Percentiles rank a stretch among this genome's conserved stretches.
Conservation (phyloP, 2,888 invertebrate species). For the Xanthorhoe designata region DNA sequence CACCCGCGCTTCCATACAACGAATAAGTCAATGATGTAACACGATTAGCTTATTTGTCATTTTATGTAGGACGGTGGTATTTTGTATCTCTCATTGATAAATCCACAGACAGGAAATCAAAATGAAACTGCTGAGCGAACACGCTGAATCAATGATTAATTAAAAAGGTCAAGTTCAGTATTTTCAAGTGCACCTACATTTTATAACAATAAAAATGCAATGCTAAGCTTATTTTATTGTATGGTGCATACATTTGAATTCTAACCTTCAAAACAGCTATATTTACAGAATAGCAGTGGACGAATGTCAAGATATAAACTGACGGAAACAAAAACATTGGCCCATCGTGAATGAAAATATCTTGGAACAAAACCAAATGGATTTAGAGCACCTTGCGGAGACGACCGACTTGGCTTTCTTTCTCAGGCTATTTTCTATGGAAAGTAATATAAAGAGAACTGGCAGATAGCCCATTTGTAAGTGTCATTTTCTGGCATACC, state of each 20-base stretch:
- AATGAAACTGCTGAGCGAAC: neutral
- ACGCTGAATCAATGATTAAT: neutral
- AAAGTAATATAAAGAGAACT: constrained; percentile 24
- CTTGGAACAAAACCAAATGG: constrained; percentile 41
- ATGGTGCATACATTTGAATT: neutral
- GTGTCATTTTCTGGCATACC: neutral
- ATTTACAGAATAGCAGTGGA: constrained; percentile 12
- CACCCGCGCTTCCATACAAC: constrained; percentile 48
- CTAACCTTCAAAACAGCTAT: constrained; percentile 4
- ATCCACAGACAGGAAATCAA: constrained; percentile 21
- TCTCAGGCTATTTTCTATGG: constrained; percentile 21
- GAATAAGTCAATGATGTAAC: constrained; percentile 43
- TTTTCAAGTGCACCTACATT: constrained; percentile 12
- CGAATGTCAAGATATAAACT: constrained; percentile 21
- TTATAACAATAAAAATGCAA: neutral
- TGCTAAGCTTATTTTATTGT: neutral
- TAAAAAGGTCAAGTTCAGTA: constrained; percentile 23
- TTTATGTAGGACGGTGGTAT: constrained; percentile 30
- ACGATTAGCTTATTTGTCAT: constrained; percentile 27
- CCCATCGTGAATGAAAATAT: constrained; percentile 30
- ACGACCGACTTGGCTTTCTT: constrained; percentile 35
- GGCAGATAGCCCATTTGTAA: constrained; percentile 14
- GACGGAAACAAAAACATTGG: constrained; percentile 31
- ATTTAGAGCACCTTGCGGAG: constrained; percentile 36
- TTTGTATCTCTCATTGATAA: constrained; percentile 23